Evolutionary conservation across 2,888 invertebrate species (phyloP), one percentile per base, ranked within the genome.

Genomic region (Phyto melanocephala): DNA sequence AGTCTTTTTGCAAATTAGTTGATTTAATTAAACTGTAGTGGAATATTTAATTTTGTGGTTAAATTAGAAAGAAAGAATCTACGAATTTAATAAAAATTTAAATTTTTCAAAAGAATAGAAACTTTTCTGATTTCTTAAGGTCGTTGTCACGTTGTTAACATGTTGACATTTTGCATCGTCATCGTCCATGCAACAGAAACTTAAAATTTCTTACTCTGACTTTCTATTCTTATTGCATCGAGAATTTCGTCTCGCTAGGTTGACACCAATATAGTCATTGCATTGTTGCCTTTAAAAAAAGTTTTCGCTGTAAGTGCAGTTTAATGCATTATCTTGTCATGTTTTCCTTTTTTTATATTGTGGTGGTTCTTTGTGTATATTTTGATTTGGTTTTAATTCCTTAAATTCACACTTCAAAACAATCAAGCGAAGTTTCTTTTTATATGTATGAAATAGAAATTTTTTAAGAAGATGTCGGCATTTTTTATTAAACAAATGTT

Each of bases 121-220:
- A 10, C 35, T 35, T 20, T 17, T n/a, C 28, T 28, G 22, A 15
- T 62, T 76, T 62, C 33, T 37, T 78, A 78, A 78, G 77, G 70
- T 71, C 77, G 70, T 78, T 78, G 62, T 70, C 77, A 78, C 40
- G 70, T 70, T 56, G 28, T 56, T 70, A 70, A 63, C 70, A 78
- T 47, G 6, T 70, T 78, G 60, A 70, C 60, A 77, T 63, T 62
- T 78, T 70, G 17, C 28, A 3, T 13, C 60, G 1, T 17, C 33
- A 54, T 47, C 54, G 71, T 52, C 58, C 65, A 67, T 58, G 67
- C 65, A 54, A 24, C 22, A 11, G 37, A 20, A 54, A 45, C 24
- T 70, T 42, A 35, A 62, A 75, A 47, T 56, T 70, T 62, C 42
- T 63, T 47, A 54, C 54, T 70, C n/a, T 24, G 42, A 45, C 54